Base-by-base conservation (phyloP, 2,113 vertebrate species). In the Ameiurus melas region DNA sequence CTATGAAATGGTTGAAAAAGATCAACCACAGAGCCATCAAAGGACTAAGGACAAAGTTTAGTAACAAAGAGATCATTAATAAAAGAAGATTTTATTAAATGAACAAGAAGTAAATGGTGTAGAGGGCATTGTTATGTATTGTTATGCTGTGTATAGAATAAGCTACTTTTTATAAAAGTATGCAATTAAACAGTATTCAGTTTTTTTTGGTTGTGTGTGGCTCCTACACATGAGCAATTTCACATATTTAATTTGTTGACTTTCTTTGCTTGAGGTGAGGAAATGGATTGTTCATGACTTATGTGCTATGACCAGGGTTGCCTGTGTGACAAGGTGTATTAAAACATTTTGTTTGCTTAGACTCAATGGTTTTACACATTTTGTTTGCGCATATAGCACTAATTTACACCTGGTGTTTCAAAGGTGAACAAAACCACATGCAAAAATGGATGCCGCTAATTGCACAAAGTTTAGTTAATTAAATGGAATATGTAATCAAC, bases 341-440 rank as follows among this genome's bases (percentile, higher is more conserved):
- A 51, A 57, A 81, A 33, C 55, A 57, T 33, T 30, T 58, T 22
- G 77, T 80, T 79, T 79, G 17, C 78, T 33, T 33, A 81, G 78
- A 81, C 0, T 14, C 77, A n/a, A 81, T 4, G n/a, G 17, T 36
- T 25, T 62, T 62, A 39, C 80, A 83, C 33, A 39, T 83, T 57
- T 39, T 62, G 20, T 39, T 57, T 39, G 22, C 36, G 47, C 36
- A 64, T 66, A 83, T 83, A 64, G 25, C 33, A 83, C 25, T 47
- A 16, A 83, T 83, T 64, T 83, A 64, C 82, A 83, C 82, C 60
- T 83, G 58, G 57, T 58, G 53, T 58, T 81, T 17, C 30, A 36
- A 58, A 58, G 53, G 79, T 83, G 80, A 83, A 43, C n/a, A 22
- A 17, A 81, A 60, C 60, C 80, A 82, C 33, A 83, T 62, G 33